Conservation (phyloP, 2,797 vertebrate species). For the Sebastes kiyomatsui region DNA sequence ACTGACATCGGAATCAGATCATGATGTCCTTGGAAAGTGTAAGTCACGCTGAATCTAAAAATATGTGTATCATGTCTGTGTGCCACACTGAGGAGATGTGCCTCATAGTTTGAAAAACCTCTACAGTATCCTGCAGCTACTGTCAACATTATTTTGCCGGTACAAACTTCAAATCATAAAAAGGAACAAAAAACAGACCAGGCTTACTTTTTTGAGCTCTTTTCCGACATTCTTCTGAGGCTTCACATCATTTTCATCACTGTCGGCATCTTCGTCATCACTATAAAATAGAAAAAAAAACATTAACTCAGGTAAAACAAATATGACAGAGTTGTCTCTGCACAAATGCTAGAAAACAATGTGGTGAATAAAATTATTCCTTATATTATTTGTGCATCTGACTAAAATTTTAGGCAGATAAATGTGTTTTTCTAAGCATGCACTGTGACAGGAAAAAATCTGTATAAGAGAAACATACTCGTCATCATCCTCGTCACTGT, state of each 20-base stretch:
- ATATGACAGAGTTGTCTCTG: neutral
- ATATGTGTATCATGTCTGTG: neutral
- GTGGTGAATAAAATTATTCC: neutral
- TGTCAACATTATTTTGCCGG: fast-evolving
- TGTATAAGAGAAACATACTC: conserved; percentile 57
- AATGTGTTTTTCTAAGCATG: neutral
- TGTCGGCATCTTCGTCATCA: conserved; percentile 75
- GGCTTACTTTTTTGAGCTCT: conserved; percentile 70
- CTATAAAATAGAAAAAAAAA: conserved; percentile 39
- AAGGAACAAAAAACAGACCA: neutral
- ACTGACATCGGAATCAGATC: neutral
- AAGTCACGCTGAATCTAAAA: neutral
- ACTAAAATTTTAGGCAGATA: neutral
- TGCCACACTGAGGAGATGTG: too few relatives aligned
- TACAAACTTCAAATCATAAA: neutral
- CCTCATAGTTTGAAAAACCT: neutral
- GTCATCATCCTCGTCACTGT: conserved; percentile 76
- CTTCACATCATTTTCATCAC: conserved; percentile 73
- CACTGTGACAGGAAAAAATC: neutral
- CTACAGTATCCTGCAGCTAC: neutral
- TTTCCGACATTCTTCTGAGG: conserved; percentile 65
- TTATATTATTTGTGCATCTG: neutral
- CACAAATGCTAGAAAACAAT: neutral
- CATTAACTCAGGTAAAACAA: neutral
- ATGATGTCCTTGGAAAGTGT: neutral